Conservation (phyloP, 2,797 vertebrate genomes). For the Oryzias dopingdopingensis region DNA sequence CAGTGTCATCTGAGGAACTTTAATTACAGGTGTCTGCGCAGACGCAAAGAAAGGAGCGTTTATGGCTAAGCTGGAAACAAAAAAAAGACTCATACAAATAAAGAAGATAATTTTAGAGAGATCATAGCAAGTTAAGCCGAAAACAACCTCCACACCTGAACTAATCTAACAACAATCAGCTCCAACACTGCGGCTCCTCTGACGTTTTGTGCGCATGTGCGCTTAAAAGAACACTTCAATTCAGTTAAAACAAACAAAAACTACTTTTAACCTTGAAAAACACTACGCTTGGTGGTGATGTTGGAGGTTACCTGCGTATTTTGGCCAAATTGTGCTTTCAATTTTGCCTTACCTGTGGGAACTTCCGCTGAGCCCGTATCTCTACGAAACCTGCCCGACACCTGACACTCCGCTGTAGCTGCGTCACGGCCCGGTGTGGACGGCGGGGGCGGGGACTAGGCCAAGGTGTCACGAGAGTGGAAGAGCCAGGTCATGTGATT, state of each 20-base stretch:
- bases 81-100: neutral
- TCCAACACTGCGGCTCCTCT: conserved; percentile 5
- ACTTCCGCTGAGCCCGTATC: conserved; percentile 51
- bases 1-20: conserved; percentile 26
- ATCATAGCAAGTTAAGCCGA: neutral
- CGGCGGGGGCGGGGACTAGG: conserved; percentile 29
- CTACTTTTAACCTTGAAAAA: neutral
- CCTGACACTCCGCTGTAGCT: conserved; percentile 60
- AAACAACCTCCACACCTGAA: conserved; percentile 8
- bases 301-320: neutral
- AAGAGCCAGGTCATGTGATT: conserved; percentile 57
- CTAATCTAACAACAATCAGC: conserved; percentile 15
- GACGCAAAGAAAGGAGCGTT: neutral
- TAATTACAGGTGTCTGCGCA: conserved; percentile 35
- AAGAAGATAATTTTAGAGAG: neutral
- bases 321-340: neutral
- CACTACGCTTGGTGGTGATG: neutral
- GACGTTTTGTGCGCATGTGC: neutral
- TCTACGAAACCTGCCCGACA: conserved; percentile 54
- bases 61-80: neutral
- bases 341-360: conserved; percentile 61
- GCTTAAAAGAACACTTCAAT: neutral
- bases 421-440: conserved; percentile 47
- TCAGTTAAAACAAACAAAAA: neutral
- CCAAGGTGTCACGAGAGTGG: conserved; percentile 57